phyloP scores from a whole-genome alignment of 2,113 vertebrate species.

The Aleadryas rufinucha region DNA sequence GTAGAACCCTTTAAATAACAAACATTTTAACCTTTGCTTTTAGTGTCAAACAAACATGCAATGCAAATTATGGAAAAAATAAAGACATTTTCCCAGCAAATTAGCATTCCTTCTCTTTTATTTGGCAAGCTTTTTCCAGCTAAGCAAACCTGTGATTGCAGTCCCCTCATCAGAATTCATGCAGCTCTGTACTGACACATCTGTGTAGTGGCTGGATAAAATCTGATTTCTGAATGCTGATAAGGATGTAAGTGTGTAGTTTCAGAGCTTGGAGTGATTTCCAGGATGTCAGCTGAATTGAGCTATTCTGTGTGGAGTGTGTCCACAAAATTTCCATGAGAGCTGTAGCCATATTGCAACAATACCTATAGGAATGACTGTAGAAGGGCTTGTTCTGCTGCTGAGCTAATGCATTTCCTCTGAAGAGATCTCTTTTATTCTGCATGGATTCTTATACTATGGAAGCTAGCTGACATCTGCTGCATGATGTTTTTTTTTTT shows the following conservation, averaged over 20 bases:
- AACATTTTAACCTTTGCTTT: conserved; percentile 27
- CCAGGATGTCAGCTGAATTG: not conserved
- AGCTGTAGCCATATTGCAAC: not conserved
- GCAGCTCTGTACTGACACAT: not conserved
- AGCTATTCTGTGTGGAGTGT: not conserved
- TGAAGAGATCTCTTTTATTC: not conserved
- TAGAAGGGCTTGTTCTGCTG: not conserved
- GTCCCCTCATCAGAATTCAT: not conserved
- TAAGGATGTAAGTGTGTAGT: not conserved
- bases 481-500: not conserved
- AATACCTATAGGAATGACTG: not conserved
- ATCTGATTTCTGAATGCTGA: not conserved
- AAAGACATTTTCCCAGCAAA: not conserved
- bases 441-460: not conserved
- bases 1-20: not conserved
- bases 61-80: not conserved
- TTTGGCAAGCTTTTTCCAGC: not conserved
- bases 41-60: not conserved
- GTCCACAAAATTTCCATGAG: not conserved
- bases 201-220: not conserved
- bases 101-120: not conserved
- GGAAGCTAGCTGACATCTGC: not conserved
- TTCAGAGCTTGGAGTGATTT: not conserved
- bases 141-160: not conserved
- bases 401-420: not conserved